phyloP scores from a whole-genome alignment of 2,113 vertebrate genomes.

The Aplodontia rufa region DNA sequence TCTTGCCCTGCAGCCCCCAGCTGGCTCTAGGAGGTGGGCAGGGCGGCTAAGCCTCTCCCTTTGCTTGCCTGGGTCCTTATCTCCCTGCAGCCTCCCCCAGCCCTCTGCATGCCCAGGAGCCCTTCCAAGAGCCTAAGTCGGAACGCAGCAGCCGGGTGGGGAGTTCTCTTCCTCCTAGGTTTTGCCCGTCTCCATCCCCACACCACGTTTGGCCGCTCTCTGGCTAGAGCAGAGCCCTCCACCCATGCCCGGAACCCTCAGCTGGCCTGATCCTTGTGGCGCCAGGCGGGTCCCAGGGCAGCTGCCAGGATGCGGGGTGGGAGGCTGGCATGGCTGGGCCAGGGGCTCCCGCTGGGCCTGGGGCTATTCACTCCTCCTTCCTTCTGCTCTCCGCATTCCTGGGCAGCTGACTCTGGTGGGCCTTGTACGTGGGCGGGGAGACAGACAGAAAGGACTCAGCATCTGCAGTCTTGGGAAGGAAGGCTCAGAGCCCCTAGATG shows the following conservation, averaged over 20 bases:
- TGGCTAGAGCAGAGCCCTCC: slow-evolving; percentile 65
- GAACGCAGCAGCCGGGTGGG: background rate
- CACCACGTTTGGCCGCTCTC: slow-evolving; percentile 41
- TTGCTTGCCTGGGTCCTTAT: background rate
- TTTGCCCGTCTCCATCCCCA: slow-evolving; percentile 61
- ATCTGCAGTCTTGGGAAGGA: background rate
- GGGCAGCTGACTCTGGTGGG: background rate
- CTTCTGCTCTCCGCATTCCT: slow-evolving; percentile 20
- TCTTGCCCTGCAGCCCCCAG: background rate
- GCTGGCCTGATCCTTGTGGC: slow-evolving; percentile 58
- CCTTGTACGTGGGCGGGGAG: background rate
- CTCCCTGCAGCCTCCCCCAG: background rate
- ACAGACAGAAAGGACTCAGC: background rate
- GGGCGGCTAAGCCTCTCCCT: background rate
- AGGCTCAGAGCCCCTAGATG: background rate
- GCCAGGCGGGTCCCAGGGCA: slow-evolving; percentile 56
- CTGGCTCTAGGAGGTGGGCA: background rate
- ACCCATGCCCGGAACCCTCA: slow-evolving; percentile 66
- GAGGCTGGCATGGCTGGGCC: background rate
- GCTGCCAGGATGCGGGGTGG: slow-evolving; percentile 55
- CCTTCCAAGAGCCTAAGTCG: slow-evolving; percentile 36
- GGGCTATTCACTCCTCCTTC: background rate
- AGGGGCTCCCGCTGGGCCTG: background rate
- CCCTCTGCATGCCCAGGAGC: slow-evolving; percentile 20
- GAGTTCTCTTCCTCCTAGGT: slow-evolving; percentile 4